A percentile compares a stretch with the other conserved stretches of the same genome.
Conservation (phyloP, 2,113 vertebrate species). For the Pollimyrus isidori region DNA sequence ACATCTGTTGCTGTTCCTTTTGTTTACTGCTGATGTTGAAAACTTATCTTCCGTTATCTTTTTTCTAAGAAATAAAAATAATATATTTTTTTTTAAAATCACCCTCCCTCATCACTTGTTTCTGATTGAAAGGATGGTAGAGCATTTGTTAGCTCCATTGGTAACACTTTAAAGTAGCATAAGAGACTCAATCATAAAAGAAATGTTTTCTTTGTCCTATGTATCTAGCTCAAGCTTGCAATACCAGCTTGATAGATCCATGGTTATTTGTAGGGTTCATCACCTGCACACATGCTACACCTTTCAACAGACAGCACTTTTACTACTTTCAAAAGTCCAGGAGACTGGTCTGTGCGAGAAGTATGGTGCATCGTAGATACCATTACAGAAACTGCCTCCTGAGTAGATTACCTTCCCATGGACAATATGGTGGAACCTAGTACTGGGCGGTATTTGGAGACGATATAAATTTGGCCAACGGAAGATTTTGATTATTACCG, state of each 20-base stretch:
- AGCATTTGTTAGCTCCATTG: neutral
- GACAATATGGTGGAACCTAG: neutral
- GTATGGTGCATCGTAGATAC: neutral
- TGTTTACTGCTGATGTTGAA: no score
- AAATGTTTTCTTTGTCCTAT: neutral
- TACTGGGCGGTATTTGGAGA: no score
- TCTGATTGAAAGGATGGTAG: neutral
- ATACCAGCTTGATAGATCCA: neutral
- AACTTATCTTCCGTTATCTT: no score
- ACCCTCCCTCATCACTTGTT: no score
- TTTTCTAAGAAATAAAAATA: no score
- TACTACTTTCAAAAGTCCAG: neutral
- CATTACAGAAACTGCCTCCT: neutral
- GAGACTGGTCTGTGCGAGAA: neutral
- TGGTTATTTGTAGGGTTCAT: neutral
- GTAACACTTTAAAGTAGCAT: neutral
- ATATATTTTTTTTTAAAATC: no score
- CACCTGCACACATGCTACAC: neutral
- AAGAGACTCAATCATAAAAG: neutral
- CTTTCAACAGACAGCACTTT: neutral
- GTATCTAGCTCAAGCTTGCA: neutral
- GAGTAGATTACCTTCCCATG: neutral
- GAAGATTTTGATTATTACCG: no score
- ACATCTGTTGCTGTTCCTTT: no score
- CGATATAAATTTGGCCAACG: no score